Evolutionary conservation across 2,888 invertebrate species (phyloP).

Genomic region (Caenorhabditis sp.): DNA sequence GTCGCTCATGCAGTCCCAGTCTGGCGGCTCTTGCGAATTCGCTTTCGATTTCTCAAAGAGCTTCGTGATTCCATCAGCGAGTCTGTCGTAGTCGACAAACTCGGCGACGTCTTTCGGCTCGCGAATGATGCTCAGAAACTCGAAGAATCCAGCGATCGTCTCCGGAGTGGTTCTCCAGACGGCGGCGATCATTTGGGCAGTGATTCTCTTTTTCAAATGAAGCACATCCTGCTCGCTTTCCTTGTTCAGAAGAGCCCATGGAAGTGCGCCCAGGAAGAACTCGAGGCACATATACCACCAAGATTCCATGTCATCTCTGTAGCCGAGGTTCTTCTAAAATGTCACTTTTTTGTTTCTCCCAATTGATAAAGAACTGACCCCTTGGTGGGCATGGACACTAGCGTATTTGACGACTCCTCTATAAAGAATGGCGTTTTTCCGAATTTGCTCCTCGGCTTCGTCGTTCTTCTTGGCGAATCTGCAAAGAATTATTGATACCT

Average conservation of each 20-base stretch:
- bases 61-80: conserved; percentile 22
- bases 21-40: conserved; percentile 53
- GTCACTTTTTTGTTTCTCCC: too few relatives aligned
- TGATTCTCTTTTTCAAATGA: conserved; percentile 44
- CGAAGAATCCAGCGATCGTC: conserved; percentile 27
- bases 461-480: conserved; percentile 41
- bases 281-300: conserved; percentile 59
- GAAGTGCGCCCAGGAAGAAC: conserved; percentile 51
- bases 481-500: background rate
- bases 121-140: conserved; percentile 29
- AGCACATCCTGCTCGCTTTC: conserved; percentile 53
- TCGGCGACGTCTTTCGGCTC: conserved; percentile 43
- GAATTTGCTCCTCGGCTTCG: conserved; percentile 51
- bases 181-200: conserved; percentile 19
- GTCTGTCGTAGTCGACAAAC: conserved; percentile 47
- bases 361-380: conserved; percentile 2
- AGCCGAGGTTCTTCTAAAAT: conserved; percentile 51
- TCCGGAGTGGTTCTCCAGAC: conserved; percentile 42
- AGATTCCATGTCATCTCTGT: conserved; percentile 56
- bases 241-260: conserved; percentile 52
- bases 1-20: conserved; percentile 58
- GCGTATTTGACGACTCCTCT: conserved; percentile 56
- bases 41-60: conserved; percentile 38
- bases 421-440: conserved; percentile 48
- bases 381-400: conserved; percentile 38